These are phyloP conservation scores for Chymomyza procnemis DNA, from an alignment of 2,888 invertebrate species.

Conservation along the genomic window DNA sequence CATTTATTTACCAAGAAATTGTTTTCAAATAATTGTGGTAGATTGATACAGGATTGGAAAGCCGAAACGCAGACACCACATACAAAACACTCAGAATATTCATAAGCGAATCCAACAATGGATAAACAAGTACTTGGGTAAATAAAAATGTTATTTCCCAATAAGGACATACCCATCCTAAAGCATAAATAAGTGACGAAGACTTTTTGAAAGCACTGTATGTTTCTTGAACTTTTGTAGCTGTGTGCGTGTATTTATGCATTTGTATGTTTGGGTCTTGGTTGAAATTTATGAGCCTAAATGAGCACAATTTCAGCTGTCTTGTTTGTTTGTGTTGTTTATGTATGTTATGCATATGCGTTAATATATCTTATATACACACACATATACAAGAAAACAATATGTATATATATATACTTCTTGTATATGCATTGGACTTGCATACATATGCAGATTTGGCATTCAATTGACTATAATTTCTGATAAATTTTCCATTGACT, in stretches of 20 bases:
- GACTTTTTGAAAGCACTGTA: not conserved
- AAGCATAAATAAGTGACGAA: too few species aligned
- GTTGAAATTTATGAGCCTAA: constrained; percentile 61
- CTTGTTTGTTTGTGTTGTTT: constrained; percentile 13
- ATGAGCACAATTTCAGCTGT: constrained; percentile 48
- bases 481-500: constrained; percentile 48
- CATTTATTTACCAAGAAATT: too few species aligned
- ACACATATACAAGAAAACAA: not conserved
- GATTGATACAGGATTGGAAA: too few species aligned
- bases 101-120: too few species aligned
- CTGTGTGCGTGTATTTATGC: not conserved
- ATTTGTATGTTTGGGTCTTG: constrained; percentile 27
- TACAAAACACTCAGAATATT: too few species aligned
- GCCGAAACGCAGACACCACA: too few species aligned
- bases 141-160: too few species aligned
- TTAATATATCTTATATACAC: not conserved
- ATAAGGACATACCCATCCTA: too few species aligned
- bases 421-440: not conserved
- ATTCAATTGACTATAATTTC: constrained; percentile 53
- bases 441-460: constrained; percentile 25
- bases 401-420: too few species aligned
- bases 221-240: not conserved
- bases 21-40: too few species aligned
- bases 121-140: too few species aligned
- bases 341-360: constrained; percentile 9